Evolutionary conservation across 2,888 invertebrate genomes (phyloP), one percentile per base, ranked within the genome.

Genomic region (Baccha elongata): DNA sequence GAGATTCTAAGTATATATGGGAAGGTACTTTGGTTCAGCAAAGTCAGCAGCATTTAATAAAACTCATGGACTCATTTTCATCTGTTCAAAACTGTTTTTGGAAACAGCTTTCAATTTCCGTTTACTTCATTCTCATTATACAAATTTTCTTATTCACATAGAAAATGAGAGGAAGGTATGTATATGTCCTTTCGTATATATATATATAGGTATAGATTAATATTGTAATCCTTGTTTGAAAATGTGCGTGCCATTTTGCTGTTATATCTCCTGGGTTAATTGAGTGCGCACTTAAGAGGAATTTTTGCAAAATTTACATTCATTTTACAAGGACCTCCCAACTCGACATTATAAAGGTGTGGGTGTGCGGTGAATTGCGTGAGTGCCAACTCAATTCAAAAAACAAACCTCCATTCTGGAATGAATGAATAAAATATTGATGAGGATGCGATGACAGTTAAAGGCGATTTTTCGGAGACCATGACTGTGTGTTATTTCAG

Each of bases 381-480:
- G 15, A 29, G 11, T 29, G n/a, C 26, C 5, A 35, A 53, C 44
- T 21, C 17, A 37, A 48, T 55, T 44, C 32, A 44, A 29, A 37
- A 64, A 48, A 21, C 35, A 50, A 48, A 64, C 48, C 37, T 48
- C 42, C 23, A 23, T 35, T 42, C 46, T 37, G 48, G 50, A 83
- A 83, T 78, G 72, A 78, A 78, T 83, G n/a, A n/a, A 78, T 83
- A 78, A 76, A 73, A 83, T 78, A 83, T 78, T 78, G 78, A 78
- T 73, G 73, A 73, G 42, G 48, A 67, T 23, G n/a, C 71, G 81
- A 67, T 50, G 64, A 78, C 67, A 46, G 62, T 23, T n/a, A n/a
- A n/a, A 72, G 55, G 72, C 48, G 53, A 69, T 74, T 74, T 69
- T n/a, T 7, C 0, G 6, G 11, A 19, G 1, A 19, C 6, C 46